These are phyloP conservation scores for Andrena bicolor DNA, from an alignment of 2,888 invertebrate genomes.

Conservation along the genomic window DNA sequence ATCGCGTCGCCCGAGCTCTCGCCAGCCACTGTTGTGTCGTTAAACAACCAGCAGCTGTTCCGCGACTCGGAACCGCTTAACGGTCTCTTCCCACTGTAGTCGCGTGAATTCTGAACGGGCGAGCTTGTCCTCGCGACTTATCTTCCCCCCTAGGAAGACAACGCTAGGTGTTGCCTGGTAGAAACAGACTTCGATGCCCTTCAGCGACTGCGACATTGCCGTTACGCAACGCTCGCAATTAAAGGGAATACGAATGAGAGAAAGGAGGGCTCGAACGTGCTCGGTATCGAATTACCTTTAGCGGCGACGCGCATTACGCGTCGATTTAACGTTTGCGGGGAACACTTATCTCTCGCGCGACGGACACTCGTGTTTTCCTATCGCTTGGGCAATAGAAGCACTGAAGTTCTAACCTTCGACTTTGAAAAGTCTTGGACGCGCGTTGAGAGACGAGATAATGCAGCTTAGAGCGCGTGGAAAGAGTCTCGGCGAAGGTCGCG, in stretches of 20 bases:
- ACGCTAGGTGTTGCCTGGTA: not conserved
- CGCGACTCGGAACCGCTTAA: conserved; percentile 13
- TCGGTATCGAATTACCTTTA: conserved; percentile 23
- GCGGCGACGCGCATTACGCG: not conserved
- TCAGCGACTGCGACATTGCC: conserved; percentile 51
- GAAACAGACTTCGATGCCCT: conserved; percentile 39
- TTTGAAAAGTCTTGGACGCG: not conserved
- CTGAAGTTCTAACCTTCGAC: not conserved
- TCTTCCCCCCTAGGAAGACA: conserved; percentile 7
- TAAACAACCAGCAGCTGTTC: conserved; percentile 60
- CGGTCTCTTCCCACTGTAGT: conserved; percentile 2
- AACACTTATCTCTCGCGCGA: no score
- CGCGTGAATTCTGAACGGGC: not conserved
- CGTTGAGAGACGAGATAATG: not conserved
- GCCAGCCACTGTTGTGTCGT: conserved; percentile 54
- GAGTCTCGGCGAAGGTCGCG: conserved; percentile 15
- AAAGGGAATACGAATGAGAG: conserved; percentile 70
- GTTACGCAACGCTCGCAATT: conserved; percentile 59
- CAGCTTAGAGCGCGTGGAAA: not conserved
- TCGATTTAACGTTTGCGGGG: conserved; percentile 1
- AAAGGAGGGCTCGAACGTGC: conserved; percentile 56
- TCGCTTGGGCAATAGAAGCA: not conserved
- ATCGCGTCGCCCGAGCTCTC: conserved; percentile 31
- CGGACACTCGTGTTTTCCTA: no score
- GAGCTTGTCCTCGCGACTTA: not conserved